Evolutionary conservation across 1,140 invertebrate genomes (phyloP).

Genomic region (Rhysida immarginata): DNA sequence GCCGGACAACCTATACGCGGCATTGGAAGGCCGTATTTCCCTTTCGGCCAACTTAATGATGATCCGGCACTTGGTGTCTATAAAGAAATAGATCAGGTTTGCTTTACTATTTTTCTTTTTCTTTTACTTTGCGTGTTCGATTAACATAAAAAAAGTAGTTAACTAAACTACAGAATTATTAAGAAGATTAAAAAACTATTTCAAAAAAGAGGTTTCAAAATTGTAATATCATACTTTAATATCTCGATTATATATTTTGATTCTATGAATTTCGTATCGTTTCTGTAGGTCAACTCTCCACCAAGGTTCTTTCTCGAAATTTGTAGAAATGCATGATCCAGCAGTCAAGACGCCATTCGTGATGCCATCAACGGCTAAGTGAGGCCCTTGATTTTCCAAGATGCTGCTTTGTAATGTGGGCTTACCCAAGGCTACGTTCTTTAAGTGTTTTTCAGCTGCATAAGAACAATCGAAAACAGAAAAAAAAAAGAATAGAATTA

Average conservation of each 20-base stretch:
- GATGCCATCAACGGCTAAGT: slow-evolving; percentile 17
- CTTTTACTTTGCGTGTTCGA: too few species aligned
- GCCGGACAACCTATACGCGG: slow-evolving; percentile 20
- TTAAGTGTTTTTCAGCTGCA: not conserved
- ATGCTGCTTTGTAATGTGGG: slow-evolving; percentile 18
- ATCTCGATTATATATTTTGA: slow-evolving; percentile 15
- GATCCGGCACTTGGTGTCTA: too few species aligned
- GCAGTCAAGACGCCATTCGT: not conserved
- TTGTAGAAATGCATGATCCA: slow-evolving; percentile 14
- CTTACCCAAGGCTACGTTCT: slow-evolving; percentile 18
- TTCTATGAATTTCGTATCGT: slow-evolving; percentile 16
- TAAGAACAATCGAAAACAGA: too few species aligned
- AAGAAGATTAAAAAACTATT: not conserved
- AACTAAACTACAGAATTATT: too few species aligned
- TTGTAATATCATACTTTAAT: not conserved
- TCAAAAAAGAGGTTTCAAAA: too few species aligned
- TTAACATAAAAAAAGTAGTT: too few species aligned
- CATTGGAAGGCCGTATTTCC: slow-evolving; percentile 23
- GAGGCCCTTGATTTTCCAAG: slow-evolving; percentile 7
- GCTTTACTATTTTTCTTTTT: too few species aligned
- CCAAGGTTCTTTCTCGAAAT: slow-evolving; percentile 21
- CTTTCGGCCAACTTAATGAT: slow-evolving; percentile 18
- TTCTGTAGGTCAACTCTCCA: slow-evolving; percentile 22
- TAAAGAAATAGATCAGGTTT: too few species aligned
- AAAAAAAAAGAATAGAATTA: too few species aligned